phyloP scores from a whole-genome alignment of 2,113 vertebrate species.

The Cardinalis cardinalis region DNA sequence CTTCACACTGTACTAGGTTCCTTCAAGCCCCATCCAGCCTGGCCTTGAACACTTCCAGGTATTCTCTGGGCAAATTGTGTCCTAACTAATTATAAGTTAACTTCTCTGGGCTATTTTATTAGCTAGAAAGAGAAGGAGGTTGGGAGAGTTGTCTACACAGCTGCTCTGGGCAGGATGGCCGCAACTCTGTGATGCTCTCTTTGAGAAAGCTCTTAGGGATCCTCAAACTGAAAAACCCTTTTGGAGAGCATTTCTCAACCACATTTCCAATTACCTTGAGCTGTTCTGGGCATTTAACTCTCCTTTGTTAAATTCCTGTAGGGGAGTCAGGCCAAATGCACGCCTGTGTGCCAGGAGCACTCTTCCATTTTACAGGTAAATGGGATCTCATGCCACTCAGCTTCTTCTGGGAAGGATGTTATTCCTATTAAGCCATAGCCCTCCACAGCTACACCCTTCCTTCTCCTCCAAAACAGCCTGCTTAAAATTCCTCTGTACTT shows the following conservation, averaged over 20 bases:
- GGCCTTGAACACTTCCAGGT: not conserved
- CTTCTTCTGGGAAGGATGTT: not conserved
- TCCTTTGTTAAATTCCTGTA: not conserved
- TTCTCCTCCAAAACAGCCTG: not conserved
- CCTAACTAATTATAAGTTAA: not conserved
- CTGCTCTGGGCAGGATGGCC: not conserved
- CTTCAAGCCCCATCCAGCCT: not conserved
- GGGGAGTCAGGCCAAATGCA: not conserved
- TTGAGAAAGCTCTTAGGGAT: not conserved
- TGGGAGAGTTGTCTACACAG: not conserved
- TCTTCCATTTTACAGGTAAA: not conserved
- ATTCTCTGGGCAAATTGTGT: not conserved
- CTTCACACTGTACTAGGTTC: not conserved
- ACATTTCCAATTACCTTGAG: not conserved
- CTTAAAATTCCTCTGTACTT: not conserved
- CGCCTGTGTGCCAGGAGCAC: not conserved
- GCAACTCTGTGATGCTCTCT: accelerated
- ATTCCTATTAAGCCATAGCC: not conserved
- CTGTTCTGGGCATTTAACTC: not conserved
- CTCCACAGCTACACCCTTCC: not conserved
- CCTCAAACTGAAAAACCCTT: not conserved
- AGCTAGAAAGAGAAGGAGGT: not conserved
- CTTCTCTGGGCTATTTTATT: not conserved
- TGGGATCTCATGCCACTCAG: not conserved
- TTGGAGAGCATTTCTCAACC: not conserved